phyloP scores from a whole-genome alignment of 2,113 vertebrate species.

The Acanthochromis polyacanthus region DNA sequence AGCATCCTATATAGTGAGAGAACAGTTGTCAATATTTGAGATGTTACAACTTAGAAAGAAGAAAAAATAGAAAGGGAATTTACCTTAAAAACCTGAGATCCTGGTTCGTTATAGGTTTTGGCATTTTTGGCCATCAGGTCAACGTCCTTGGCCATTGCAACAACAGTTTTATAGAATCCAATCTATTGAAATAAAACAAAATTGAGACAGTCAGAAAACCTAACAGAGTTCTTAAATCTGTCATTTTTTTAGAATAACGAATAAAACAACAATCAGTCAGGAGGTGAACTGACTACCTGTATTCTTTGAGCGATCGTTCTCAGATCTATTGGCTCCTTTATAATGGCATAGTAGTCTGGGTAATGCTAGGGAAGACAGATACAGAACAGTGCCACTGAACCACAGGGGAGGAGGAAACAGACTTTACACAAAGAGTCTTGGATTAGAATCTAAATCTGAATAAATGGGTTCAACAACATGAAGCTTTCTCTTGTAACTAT shows the following conservation, averaged over 20 bases:
- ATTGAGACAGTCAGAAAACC: neutral
- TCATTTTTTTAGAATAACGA: neutral
- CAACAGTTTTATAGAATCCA: constrained; percentile 95
- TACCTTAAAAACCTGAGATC: constrained; percentile 99
- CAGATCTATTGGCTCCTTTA: constrained; percentile 99
- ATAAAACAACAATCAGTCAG: neutral
- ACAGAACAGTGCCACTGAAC: neutral
- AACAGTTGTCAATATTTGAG: neutral
- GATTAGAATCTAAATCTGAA: neutral
- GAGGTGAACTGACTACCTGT: constrained; percentile 85
- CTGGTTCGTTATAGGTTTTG: constrained; percentile 99
- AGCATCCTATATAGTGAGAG: constrained; percentile 90
- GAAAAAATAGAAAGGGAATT: constrained; percentile 41
- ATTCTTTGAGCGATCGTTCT: constrained; percentile 96
- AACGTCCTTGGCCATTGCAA: constrained; percentile 96
- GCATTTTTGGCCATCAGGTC: constrained; percentile 98
- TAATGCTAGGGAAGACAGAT: constrained; percentile 91
- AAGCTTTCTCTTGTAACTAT: neutral
- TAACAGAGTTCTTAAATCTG: neutral
- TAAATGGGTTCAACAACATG: neutral
- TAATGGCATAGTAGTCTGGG: constrained; percentile 99
- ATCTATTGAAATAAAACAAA: constrained; percentile 80
- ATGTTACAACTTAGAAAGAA: neutral
- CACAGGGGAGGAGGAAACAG: neutral
- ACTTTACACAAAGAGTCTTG: neutral